Percentiles rank a stretch among this genome's conserved stretches.
Evolutionary conservation across 2,113 vertebrate genomes (phyloP).

Genomic region (Lynx canadensis): DNA sequence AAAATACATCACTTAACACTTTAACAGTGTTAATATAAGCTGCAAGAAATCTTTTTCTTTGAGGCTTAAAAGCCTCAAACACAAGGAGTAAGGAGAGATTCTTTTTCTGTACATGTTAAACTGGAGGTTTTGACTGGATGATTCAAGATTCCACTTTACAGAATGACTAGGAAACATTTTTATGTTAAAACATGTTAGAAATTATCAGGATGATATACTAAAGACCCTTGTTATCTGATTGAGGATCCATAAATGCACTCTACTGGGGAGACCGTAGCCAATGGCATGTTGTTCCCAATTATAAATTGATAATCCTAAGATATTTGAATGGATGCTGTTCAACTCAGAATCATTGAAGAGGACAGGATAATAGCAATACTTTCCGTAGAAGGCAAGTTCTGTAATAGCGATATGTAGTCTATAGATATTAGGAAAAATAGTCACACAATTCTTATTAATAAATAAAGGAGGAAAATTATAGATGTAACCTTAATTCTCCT

Average conservation of each 20-base stretch:
- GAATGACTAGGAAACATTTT: neutral
- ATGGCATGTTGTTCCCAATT: neutral
- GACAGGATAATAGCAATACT: neutral
- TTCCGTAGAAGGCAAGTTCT: neutral
- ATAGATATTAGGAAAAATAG: neutral
- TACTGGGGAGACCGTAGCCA: neutral
- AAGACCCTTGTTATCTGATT: neutral
- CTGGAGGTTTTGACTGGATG: conserved; percentile 58
- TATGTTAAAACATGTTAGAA: neutral
- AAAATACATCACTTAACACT: neutral
- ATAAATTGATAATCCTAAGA: neutral
- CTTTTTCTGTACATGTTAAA: conserved; percentile 12
- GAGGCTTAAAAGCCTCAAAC: neutral
- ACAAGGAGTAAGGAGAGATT: neutral
- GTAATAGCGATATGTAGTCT: neutral
- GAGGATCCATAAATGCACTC: neutral
- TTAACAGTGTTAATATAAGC: neutral
- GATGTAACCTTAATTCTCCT: neutral
- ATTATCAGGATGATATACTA: neutral
- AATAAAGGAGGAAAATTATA: neutral
- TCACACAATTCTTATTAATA: neutral
- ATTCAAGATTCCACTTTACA: neutral
- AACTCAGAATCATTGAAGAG: neutral
- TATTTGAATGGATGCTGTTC: neutral
- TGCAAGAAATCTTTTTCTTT: too few species aligned